phyloP scores from a whole-genome alignment of 2,888 invertebrate species.

The Erebia epiphron region DNA sequence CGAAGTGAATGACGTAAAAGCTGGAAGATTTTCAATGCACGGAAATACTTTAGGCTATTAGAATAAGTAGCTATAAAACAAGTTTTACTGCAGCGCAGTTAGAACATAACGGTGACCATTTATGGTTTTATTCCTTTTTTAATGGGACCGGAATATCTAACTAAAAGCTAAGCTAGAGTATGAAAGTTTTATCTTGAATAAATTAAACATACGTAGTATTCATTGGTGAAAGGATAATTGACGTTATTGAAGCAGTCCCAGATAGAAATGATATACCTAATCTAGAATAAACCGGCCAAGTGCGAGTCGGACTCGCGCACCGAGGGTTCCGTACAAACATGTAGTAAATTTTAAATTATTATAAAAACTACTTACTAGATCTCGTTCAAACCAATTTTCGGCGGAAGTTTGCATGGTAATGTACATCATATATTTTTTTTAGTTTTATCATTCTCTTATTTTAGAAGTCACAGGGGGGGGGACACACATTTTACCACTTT shows the following conservation, averaged over 20 bases:
- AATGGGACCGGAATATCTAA: constrained; percentile 20
- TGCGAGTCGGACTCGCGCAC: too few relatives aligned
- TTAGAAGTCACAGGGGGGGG: too few relatives aligned
- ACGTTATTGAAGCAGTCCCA: too few relatives aligned
- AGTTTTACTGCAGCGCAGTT: constrained; percentile 15
- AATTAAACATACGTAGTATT: not conserved
- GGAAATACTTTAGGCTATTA: not conserved
- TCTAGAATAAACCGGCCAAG: too few relatives aligned
- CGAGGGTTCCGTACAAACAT: too few relatives aligned
- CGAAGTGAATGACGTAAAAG: not conserved
- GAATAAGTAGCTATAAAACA: not conserved
- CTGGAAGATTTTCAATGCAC: not conserved
- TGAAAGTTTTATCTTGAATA: constrained; percentile 7
- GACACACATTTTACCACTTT: too few relatives aligned
- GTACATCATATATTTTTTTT: too few relatives aligned
- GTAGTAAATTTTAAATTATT: too few relatives aligned
- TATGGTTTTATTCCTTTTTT: constrained; percentile 22
- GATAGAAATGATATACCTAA: not conserved
- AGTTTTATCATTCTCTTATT: too few relatives aligned
- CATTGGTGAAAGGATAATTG: not conserved
- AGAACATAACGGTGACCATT: constrained; percentile 12
- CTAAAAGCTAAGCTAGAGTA: constrained; percentile 4
- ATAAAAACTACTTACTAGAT: too few relatives aligned
- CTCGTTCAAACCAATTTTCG: too few relatives aligned
- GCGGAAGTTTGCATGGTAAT: too few relatives aligned